These are phyloP conservation scores for Orcinus orca DNA, from an alignment of 2,113 vertebrate species.

Conservation along the genomic window DNA sequence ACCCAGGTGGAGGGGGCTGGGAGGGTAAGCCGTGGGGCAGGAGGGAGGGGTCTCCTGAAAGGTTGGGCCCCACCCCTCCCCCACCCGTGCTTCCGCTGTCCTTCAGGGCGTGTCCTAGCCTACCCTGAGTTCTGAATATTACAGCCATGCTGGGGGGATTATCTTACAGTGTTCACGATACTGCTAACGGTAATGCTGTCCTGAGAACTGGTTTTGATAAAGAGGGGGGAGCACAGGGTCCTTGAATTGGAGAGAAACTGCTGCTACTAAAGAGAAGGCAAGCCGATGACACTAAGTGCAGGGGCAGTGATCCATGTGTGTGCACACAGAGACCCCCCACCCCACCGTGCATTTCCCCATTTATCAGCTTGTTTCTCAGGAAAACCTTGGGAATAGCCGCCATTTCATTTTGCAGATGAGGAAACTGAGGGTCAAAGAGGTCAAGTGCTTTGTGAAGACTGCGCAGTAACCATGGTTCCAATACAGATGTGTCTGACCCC, in stretches of 20 bases:
- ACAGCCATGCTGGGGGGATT: background rate
- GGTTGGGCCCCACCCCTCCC: too few relatives aligned
- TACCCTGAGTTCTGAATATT: background rate
- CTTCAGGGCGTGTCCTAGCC: background rate
- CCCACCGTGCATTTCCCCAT: accelerated
- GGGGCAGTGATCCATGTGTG: accelerated
- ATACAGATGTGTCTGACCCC: background rate
- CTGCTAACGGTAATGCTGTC: background rate
- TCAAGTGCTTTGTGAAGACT: background rate
- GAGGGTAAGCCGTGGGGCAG: background rate
- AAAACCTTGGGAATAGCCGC: background rate
- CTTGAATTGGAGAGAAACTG: background rate
- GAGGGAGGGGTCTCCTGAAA: background rate
- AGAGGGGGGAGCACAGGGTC: too few relatives aligned
- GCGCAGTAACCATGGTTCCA: background rate
- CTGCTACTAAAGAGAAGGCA: background rate
- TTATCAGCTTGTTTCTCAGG: background rate
- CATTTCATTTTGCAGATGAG: background rate
- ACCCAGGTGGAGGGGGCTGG: background rate
- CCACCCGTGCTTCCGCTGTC: accelerated
- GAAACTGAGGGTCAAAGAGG: background rate
- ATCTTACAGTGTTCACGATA: background rate
- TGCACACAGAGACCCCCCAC: accelerated
- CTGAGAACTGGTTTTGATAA: background rate
- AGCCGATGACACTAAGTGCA: background rate